Evolutionary conservation across 2,888 invertebrate genomes (phyloP).

Genomic region (Drosophila tanythrix): DNA sequence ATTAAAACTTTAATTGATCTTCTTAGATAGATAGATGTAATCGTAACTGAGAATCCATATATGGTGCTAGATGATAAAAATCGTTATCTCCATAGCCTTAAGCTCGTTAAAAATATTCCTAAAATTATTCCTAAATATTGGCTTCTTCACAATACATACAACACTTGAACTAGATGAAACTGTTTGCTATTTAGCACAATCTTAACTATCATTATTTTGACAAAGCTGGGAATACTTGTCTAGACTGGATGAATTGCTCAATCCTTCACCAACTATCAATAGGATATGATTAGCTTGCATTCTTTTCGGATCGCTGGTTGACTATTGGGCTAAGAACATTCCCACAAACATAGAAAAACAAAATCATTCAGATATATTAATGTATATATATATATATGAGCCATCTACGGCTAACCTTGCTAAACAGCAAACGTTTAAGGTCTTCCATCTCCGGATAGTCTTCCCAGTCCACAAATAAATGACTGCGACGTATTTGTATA

Average conservation of each 20-base stretch:
- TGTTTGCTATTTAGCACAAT: neutral
- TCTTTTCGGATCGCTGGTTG: neutral
- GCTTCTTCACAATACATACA: neutral
- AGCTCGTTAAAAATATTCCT: neutral
- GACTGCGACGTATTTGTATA: conserved; percentile 34
- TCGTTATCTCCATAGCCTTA: neutral
- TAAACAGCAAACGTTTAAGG: conserved; percentile 27
- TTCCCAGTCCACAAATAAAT: conserved; percentile 13
- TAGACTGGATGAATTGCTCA: neutral
- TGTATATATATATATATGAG: neutral
- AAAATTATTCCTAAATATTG: neutral
- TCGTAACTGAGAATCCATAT: neutral
- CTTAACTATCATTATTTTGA: neutral
- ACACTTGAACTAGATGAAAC: neutral
- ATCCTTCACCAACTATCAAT: neutral
- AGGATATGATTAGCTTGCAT: conserved; percentile 2
- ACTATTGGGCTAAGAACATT: neutral
- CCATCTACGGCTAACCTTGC: conserved; percentile 49
- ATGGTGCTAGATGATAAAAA: neutral
- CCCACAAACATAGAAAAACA: conserved; percentile 1
- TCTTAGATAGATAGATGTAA: neutral
- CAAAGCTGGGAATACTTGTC: neutral
- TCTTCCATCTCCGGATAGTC: conserved; percentile 42
- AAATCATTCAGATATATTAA: neutral
- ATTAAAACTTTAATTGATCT: neutral